phyloP scores from a whole-genome alignment of 35 echinoderm and acorn worm genomes.

The Apostichopus parvimensis region DNA sequence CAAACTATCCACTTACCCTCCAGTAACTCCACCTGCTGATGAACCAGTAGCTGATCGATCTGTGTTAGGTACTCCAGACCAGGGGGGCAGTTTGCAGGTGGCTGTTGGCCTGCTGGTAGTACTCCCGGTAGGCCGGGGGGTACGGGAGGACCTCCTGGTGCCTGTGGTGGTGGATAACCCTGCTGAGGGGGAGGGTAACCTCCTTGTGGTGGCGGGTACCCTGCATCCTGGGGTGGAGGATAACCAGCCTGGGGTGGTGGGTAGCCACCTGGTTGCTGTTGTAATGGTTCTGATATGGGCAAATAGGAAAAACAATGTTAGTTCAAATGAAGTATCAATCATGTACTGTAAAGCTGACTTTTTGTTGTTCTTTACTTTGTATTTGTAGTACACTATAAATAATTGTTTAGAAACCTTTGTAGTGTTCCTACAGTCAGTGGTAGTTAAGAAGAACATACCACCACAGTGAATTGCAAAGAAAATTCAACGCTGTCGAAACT shows the following conservation, averaged over 20 bases:
- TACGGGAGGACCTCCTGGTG: slow-evolving; percentile 52
- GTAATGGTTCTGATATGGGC: neutral
- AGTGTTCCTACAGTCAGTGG: too few species aligned
- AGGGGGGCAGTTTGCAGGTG: slow-evolving; percentile 73
- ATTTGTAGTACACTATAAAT: too few species aligned
- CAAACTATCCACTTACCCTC: slow-evolving; percentile 56
- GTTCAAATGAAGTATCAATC: too few species aligned
- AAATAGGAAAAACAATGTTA: too few species aligned
- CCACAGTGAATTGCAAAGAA: too few species aligned
- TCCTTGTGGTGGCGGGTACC: slow-evolving; percentile 40
- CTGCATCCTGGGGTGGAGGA: slow-evolving; percentile 41
- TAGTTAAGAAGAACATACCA: too few species aligned
- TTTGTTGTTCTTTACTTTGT: too few species aligned
- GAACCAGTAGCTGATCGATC: slow-evolving; percentile 83
- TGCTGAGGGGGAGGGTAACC: slow-evolving; percentile 44
- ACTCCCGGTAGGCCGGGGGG: slow-evolving; percentile 59
- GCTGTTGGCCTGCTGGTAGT: slow-evolving; percentile 45
- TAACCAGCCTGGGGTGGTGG: slow-evolving; percentile 34
- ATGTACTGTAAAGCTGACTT: too few species aligned
- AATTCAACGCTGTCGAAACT: too few species aligned
- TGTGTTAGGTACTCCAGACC: slow-evolving; percentile 87
- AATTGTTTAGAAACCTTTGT: too few species aligned
- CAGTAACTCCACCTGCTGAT: slow-evolving; percentile 83
- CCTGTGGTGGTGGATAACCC: slow-evolving; percentile 49
- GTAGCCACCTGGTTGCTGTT: slow-evolving; percentile 37